Conservation (phyloP, 1,140 invertebrate genomes). For the Pogonomyrmex californicus region DNA sequence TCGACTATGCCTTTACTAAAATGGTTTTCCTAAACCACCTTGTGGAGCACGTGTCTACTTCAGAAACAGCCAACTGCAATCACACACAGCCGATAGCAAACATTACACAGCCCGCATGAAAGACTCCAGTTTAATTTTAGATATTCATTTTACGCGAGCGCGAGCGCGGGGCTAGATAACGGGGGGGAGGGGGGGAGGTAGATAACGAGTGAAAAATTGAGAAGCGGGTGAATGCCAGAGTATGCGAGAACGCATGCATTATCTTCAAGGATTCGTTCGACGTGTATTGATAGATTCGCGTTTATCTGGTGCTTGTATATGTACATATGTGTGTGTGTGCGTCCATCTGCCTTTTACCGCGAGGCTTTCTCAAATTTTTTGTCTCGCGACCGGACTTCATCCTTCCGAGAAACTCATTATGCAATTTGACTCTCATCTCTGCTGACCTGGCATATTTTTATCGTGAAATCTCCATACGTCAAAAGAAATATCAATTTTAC, state of each 20-base stretch:
- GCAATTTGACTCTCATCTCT: conserved; percentile 4
- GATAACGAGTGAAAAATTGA: conserved; percentile 56
- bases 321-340: not conserved
- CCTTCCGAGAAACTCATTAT: conserved; percentile 21
- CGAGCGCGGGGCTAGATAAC: not conserved
- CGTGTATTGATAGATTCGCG: conserved; percentile 10
- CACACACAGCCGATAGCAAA: not conserved
- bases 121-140: conserved; percentile 65
- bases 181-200: not conserved
- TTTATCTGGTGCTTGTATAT: conserved; percentile 8
- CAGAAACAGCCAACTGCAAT: conserved; percentile 4
- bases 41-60: not conserved
- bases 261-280: conserved; percentile 4
- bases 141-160: conserved; percentile 25
- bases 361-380: not conserved
- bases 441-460: not conserved
- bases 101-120: conserved; percentile 12
- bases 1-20: not conserved
- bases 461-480: not conserved
- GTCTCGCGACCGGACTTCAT: not conserved
- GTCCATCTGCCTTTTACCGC: not conserved
- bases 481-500: not conserved
- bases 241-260: not conserved
- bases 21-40: not conserved
- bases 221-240: conserved; percentile 65